phyloP scores from a whole-genome alignment of 2,888 invertebrate species.

The Pterostichus madidus region DNA sequence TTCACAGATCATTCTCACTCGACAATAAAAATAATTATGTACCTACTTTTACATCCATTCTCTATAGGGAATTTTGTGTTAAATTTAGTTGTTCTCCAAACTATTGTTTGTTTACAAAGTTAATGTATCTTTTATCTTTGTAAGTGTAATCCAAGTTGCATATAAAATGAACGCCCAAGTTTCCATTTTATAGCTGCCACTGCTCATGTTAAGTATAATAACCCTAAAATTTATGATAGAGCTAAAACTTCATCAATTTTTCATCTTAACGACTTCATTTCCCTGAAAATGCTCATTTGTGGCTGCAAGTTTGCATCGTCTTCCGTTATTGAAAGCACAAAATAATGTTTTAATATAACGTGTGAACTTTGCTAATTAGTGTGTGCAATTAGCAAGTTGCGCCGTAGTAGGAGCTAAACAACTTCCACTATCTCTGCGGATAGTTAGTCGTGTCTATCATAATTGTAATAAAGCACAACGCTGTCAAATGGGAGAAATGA shows the following conservation, averaged over 20 bases:
- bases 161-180: constrained; percentile 4
- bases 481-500: constrained; percentile 33
- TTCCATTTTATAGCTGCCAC: constrained; percentile 22
- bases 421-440: constrained; percentile 32
- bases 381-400: constrained; percentile 46
- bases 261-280: constrained; percentile 26
- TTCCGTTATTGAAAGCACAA: constrained; percentile 56
- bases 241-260: constrained; percentile 23
- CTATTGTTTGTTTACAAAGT: not conserved
- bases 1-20: constrained; percentile 41
- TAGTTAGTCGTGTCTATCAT: constrained; percentile 41
- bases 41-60: constrained; percentile 48
- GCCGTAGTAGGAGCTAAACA: constrained; percentile 37
- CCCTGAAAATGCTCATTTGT: constrained; percentile 18
- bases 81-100: not conserved
- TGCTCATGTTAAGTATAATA: constrained; percentile 15
- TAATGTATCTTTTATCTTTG: not conserved
- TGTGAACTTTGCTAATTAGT: constrained; percentile 65
- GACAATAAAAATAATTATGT: constrained; percentile 22
- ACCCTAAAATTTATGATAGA: constrained; percentile 13
- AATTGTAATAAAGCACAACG: constrained; percentile 25
- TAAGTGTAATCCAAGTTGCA: constrained; percentile 4
- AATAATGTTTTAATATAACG: constrained; percentile 59
- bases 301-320: constrained; percentile 26
- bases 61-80: constrained; percentile 20